Conservation (phyloP, 2,888 invertebrate genomes). For the Lasioglossum vierecki region DNA sequence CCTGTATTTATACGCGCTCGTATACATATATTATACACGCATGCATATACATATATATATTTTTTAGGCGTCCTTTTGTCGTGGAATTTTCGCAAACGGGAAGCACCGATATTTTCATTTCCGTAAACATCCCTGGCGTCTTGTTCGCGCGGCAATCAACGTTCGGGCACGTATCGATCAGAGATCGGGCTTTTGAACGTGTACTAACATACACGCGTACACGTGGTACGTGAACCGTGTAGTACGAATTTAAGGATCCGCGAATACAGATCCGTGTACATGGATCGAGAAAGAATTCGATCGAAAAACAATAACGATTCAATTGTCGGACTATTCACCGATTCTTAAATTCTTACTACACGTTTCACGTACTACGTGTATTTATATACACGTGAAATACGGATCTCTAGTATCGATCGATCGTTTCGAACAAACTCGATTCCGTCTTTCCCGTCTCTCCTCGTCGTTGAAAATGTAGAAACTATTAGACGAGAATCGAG, state of each 20-base stretch:
- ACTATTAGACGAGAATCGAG: constrained; percentile 4
- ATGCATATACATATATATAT: constrained; percentile 54
- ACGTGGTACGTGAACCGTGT: too few species aligned
- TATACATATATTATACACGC: constrained; percentile 36
- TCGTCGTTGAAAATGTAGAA: constrained; percentile 6
- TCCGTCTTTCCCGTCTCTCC: not conserved
- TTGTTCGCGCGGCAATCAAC: not conserved
- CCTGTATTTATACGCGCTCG: constrained; percentile 64
- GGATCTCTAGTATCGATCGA: not conserved
- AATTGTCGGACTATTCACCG: too few species aligned
- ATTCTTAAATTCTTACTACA: too few species aligned
- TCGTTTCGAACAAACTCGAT: not conserved
- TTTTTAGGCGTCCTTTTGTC: constrained; percentile 64
- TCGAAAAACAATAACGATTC: too few species aligned
- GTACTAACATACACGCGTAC: too few species aligned
- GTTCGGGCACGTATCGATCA: not conserved
- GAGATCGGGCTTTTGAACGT: too few species aligned
- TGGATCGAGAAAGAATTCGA: too few species aligned
- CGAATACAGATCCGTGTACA: too few species aligned
- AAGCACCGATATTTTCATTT: constrained; percentile 36
- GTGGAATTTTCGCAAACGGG: constrained; percentile 54
- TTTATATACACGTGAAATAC: too few species aligned
- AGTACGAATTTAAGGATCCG: too few species aligned
- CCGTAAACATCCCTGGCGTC: not conserved
- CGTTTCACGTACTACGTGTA: too few species aligned